Percentiles rank a stretch among this genome's conserved stretches.
These are phyloP conservation scores for Halesus radiatus DNA, from an alignment of 1,140 invertebrate genomes.

Conservation along the genomic window DNA sequence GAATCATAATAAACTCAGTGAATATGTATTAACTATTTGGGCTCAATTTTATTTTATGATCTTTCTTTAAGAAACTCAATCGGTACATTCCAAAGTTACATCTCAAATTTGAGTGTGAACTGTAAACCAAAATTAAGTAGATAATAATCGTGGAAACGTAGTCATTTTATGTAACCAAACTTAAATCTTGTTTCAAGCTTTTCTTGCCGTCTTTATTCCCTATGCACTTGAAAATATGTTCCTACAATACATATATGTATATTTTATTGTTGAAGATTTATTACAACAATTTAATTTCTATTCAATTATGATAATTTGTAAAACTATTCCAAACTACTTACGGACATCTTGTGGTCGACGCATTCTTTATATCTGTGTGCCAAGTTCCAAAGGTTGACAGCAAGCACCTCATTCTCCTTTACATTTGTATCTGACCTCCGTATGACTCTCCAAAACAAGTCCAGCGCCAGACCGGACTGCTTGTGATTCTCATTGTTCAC, in stretches of 20 bases:
- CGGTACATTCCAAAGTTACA: too few relatives aligned
- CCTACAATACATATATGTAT: too few relatives aligned
- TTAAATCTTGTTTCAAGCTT: too few relatives aligned
- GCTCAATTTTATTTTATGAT: neutral
- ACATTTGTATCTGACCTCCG: slow-evolving; percentile 78
- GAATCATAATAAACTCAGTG: too few relatives aligned
- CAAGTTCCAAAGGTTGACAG: slow-evolving; percentile 85
- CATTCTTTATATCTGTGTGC: slow-evolving; percentile 64
- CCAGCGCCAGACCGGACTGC: slow-evolving; percentile 79
- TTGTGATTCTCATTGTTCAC: slow-evolving; percentile 73
- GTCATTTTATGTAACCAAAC: too few relatives aligned
- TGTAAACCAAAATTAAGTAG: too few relatives aligned
- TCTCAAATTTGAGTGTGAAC: neutral
- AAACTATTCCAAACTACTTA: slow-evolving; percentile 56
- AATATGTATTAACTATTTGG: neutral
- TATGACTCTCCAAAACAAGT: slow-evolving; percentile 82
- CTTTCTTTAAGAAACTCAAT: too few relatives aligned
- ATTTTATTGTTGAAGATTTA: too few relatives aligned
- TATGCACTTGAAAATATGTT: too few relatives aligned
- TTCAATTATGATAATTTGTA: neutral
- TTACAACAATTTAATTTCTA: neutral
- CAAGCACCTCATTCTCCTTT: slow-evolving; percentile 74
- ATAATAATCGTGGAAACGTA: too few relatives aligned
- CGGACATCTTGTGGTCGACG: slow-evolving; percentile 63
- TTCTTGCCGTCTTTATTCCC: too few relatives aligned